Conservation (phyloP, 2,113 vertebrate species). For the Etheostoma cragini region DNA sequence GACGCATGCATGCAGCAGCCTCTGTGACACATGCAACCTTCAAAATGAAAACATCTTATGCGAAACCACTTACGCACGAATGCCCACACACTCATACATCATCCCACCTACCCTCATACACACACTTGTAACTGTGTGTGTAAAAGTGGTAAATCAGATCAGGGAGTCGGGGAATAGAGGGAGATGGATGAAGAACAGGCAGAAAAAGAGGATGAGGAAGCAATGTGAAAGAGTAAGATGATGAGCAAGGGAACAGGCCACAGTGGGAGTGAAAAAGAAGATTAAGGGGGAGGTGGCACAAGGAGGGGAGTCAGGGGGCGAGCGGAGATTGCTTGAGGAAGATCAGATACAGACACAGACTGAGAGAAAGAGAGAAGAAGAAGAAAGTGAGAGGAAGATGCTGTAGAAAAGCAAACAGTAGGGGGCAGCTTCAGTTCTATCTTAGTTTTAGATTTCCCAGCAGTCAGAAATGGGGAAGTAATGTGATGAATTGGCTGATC, state of each 20-base stretch:
- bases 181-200: constrained; percentile 8
- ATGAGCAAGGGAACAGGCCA: constrained; percentile 49
- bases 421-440: constrained; percentile 36
- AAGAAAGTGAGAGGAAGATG: constrained; percentile 16
- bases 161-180: constrained; percentile 66
- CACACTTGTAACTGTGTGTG: constrained; percentile 31
- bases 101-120: constrained; percentile 56
- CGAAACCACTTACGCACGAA: constrained; percentile 66
- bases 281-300: constrained; percentile 44
- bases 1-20: constrained; percentile 64
- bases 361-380: constrained; percentile 10
- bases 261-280: constrained; percentile 45
- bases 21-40: constrained; percentile 77
- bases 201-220: constrained; percentile 14
- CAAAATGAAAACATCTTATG: constrained; percentile 68
- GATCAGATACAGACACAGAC: constrained; percentile 37
- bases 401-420: constrained; percentile 34
- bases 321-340: constrained; percentile 35
- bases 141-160: constrained; percentile 69
- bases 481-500: constrained; percentile 58
- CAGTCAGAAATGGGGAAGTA: constrained; percentile 56
- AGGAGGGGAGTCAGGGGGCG: not conserved
- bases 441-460: constrained; percentile 36
- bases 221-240: constrained; percentile 48
- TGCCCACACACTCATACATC: constrained; percentile 69